phyloP scores from a whole-genome alignment of 1,140 invertebrate species.

The Mactra quadrangularis region DNA sequence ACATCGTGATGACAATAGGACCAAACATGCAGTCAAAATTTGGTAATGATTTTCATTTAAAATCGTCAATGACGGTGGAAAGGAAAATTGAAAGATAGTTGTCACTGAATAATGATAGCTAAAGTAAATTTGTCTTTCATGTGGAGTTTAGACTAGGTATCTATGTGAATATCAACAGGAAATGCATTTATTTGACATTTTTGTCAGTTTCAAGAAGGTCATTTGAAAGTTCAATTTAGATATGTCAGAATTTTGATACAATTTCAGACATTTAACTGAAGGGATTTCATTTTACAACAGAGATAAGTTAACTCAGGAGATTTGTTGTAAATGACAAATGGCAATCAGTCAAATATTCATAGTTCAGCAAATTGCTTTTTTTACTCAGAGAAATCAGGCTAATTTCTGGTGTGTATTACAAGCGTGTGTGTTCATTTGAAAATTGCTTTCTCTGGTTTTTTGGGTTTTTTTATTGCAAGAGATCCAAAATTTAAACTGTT shows the following conservation, averaged over 20 bases:
- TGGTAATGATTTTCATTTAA: constrained; percentile 59
- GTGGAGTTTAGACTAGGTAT: constrained; percentile 21
- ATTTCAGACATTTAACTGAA: constrained; percentile 4
- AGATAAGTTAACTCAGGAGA: too few relatives aligned
- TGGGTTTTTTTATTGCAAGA: too few relatives aligned
- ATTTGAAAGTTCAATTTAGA: constrained; percentile 55
- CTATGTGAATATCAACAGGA: constrained; percentile 51
- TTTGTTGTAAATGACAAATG: too few relatives aligned
- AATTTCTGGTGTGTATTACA: too few relatives aligned
- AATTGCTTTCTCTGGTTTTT: too few relatives aligned
- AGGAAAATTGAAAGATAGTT: constrained; percentile 59
- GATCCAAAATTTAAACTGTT: too few relatives aligned
- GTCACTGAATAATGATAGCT: constrained; percentile 46
- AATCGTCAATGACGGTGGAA: constrained; percentile 3
- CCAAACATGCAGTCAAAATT: constrained; percentile 56
- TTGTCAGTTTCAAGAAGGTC: constrained; percentile 58
- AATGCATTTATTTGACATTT: constrained; percentile 62
- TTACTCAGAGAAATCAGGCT: too few relatives aligned
- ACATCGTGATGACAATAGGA: constrained; percentile 57
- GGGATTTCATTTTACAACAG: constrained; percentile 21
- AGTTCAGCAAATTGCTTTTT: too few relatives aligned
- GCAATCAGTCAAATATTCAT: too few relatives aligned
- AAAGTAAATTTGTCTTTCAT: constrained; percentile 42
- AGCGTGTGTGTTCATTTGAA: too few relatives aligned
- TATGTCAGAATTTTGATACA: constrained; percentile 29